Conservation (phyloP, 64 coral and sea anemone species). For the Porites lutea region DNA sequence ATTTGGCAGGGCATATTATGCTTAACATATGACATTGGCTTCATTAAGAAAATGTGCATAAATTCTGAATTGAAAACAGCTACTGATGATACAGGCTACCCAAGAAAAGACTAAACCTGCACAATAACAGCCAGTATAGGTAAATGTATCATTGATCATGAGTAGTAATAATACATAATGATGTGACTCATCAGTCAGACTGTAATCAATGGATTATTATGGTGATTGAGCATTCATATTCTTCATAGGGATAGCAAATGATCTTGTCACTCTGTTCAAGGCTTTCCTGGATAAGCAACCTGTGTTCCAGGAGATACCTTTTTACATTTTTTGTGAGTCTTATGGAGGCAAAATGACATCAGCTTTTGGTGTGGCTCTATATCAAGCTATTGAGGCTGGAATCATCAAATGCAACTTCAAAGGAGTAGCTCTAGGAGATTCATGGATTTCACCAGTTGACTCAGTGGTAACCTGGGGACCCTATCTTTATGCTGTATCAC, state of each 20-base stretch:
- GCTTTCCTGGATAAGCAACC: slow-evolving; percentile 81
- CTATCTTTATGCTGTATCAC: slow-evolving; percentile 87
- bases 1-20: no score
- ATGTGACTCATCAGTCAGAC: no score
- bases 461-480: slow-evolving; percentile 93
- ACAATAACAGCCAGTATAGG: no score
- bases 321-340: slow-evolving; percentile 98
- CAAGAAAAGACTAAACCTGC: no score
- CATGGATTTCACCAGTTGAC: slow-evolving; percentile 98
- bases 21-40: no score
- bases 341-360: slow-evolving; percentile 99
- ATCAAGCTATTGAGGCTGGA: slow-evolving; percentile 70
- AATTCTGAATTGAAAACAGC: no score
- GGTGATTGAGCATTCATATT: not conserved
- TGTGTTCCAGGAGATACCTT: slow-evolving; percentile 82
- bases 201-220: no score
- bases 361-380: slow-evolving; percentile 91
- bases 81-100: no score
- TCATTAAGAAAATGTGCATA: no score
- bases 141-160: not conserved
- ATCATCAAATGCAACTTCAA: slow-evolving; percentile 81
- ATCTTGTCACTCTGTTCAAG: slow-evolving; percentile 87
- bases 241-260: slow-evolving; percentile 82
- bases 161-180: no score
- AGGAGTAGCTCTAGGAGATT: slow-evolving; percentile 93